Evolutionary conservation across 2,797 vertebrate species (phyloP), one percentile per base, ranked within the genome.

Genomic region (Hemitrygon akajei): DNA sequence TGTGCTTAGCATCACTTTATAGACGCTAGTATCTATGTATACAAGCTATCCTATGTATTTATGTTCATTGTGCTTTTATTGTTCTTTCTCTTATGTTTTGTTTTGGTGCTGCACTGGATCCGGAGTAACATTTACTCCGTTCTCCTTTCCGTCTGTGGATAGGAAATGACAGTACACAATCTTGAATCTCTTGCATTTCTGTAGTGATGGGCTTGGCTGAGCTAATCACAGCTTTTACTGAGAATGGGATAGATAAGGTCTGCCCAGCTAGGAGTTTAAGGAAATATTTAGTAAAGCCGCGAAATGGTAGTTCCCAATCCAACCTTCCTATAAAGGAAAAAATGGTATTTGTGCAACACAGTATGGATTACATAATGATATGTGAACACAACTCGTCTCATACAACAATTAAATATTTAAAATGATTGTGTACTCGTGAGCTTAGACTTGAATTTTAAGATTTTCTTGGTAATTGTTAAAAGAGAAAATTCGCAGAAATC

Each of bases 341-440:
- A 20, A 14, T 7, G 60, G 9, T 0, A 2, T 1, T 22, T 66
- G 34, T 89, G 86, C 22, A 7, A 89, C 60, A 66, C 60, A 69
- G 69, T 87, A 87, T 60, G 30, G 84, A 63, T 87, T 87, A 30
- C 14, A 63, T 34, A n/a, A n/a, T 89, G n/a, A 63, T n/a, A 89
- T 89, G 63, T 1, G 34, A 16, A 86, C 27, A 60, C 25, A 89
- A 37, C 20, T 18, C 7, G 16, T 10, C n/a, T 89, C 11, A 60
- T 1, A 34, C 47, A 40, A 34, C 69, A 34, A 69, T 37, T 37
- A 37, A 89, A 30, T 34, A 30, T 34, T 89, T 20, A 34, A 66
- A 69, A 10, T 34, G 37, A 89, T 34, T 10, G n/a, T n/a, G 60
- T 73, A 25, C 7, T 37, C 6, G 4, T 89, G 22, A 5, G 56